Percentiles rank a stretch among this genome's conserved stretches.
phyloP scores from a whole-genome alignment of 2,797 vertebrate genomes.

The Coendou prehensilis region DNA sequence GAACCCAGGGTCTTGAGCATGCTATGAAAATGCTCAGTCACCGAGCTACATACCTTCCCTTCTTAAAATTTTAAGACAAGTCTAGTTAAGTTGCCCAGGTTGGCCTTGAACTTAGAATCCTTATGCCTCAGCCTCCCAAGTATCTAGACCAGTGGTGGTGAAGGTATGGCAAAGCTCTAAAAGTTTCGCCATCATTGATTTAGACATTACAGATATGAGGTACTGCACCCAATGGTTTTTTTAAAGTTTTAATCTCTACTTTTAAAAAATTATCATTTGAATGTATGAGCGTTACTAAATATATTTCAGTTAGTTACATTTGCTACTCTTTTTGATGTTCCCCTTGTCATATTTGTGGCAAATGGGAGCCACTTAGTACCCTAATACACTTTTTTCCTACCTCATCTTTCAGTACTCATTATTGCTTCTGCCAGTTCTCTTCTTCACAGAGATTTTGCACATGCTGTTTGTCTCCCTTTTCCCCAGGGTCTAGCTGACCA shows the following conservation, averaged over 20 bases:
- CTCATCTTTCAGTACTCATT: neutral
- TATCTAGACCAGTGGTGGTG: neutral
- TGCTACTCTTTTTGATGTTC: neutral
- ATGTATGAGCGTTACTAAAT: conserved; percentile 8
- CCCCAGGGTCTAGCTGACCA: no score
- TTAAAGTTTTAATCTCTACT: neutral
- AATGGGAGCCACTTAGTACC: neutral
- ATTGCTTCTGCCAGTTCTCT: neutral
- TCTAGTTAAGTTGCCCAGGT: neutral
- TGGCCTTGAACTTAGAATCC: neutral
- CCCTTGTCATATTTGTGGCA: conserved; percentile 6
- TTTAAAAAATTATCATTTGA: neutral
- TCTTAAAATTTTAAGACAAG: neutral
- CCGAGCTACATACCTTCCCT: neutral
- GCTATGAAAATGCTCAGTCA: neutral
- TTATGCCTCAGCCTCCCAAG: neutral
- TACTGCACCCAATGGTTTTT: neutral
- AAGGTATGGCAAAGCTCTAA: neutral
- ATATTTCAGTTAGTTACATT: conserved; percentile 32
- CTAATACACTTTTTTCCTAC: neutral
- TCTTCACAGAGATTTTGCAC: neutral
- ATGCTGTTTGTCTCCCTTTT: neutral
- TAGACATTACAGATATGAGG: neutral
- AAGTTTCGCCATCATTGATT: neutral
- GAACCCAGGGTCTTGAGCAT: neutral